Conservation (phyloP, 2,797 vertebrate species). For the Poeciliopsis infans region DNA sequence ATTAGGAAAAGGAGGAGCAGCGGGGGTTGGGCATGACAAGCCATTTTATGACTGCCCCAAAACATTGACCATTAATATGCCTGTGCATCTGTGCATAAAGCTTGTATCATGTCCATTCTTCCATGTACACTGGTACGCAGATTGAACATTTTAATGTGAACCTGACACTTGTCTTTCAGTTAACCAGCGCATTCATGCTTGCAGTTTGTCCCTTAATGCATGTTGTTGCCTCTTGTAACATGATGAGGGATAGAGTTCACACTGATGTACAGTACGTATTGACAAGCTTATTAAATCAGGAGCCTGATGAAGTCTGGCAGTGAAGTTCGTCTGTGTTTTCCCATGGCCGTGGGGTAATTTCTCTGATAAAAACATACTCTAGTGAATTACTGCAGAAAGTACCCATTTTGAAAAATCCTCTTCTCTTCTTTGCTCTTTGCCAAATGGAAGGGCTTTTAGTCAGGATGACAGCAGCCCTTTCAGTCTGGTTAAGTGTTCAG, state of each 20-base stretch:
- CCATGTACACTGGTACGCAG: conserved; percentile 24
- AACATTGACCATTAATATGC: conserved; percentile 55
- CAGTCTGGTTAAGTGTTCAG: conserved; percentile 44
- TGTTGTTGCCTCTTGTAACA: conserved; percentile 16
- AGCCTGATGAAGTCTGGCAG: not conserved
- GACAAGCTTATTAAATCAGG: conserved; percentile 32
- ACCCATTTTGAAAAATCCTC: conserved; percentile 35
- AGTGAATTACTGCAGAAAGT: conserved; percentile 42
- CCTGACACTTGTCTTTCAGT: conserved; percentile 14
- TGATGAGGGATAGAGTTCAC: conserved; percentile 3
- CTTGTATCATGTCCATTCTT: conserved; percentile 36
- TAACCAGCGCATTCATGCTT: conserved; percentile 34
- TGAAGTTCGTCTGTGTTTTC: conserved; percentile 15
- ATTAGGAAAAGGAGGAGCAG: conserved; percentile 71
- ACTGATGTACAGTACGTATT: conserved; percentile 10
- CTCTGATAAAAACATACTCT: conserved; percentile 36
- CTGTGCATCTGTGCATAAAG: conserved; percentile 29
- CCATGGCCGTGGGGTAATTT: conserved; percentile 18
- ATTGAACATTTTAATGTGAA: conserved; percentile 34
- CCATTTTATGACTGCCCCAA: conserved; percentile 45
- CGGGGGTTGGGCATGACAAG: conserved; percentile 59
- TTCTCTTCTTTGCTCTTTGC: conserved; percentile 25
- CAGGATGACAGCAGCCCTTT: conserved; percentile 44
- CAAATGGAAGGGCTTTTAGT: conserved; percentile 46
- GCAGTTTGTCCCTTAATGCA: conserved; percentile 19